A percentile compares a stretch with the other conserved stretches of the same genome.
Conservation (phyloP, 2,888 invertebrate species). For the Aleiodes leptofemur region DNA sequence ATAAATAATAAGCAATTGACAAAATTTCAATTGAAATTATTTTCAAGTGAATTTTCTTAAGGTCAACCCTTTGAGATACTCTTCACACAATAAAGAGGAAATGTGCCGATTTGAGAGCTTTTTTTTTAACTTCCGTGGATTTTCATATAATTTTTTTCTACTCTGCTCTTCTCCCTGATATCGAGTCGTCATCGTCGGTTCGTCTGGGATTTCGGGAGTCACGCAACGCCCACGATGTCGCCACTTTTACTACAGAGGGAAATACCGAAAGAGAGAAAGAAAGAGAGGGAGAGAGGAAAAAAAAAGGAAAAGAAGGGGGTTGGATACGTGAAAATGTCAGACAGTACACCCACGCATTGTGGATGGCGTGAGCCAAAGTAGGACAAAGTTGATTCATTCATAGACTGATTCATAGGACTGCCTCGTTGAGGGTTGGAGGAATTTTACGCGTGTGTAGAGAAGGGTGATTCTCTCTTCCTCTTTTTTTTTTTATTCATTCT, state of each 20-base stretch:
- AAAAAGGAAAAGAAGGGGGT: slow-evolving; percentile 11
- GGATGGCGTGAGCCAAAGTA: slow-evolving; percentile 59
- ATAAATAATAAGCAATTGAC: slow-evolving; percentile 3
- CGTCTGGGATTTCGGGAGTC: slow-evolving; percentile 51
- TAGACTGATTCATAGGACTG: slow-evolving; percentile 56
- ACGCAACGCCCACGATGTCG: slow-evolving; percentile 68
- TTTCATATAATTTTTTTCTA: background rate
- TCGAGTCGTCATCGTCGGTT: slow-evolving; percentile 44
- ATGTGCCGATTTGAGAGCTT: too few relatives aligned
- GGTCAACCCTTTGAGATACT: background rate
- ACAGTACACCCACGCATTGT: slow-evolving; percentile 41
- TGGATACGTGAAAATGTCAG: slow-evolving; percentile 66
- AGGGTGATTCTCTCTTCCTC: slow-evolving; percentile 4
- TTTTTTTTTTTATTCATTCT: background rate
- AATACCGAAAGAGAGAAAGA: background rate
- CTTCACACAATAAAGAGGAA: too few relatives aligned
- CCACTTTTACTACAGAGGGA: slow-evolving; percentile 50
- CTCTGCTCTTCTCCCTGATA: slow-evolving; percentile 41
- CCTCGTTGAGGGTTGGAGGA: slow-evolving; percentile 6
- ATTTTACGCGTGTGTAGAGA: slow-evolving; percentile 25
- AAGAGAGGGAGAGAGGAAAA: background rate
- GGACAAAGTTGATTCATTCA: slow-evolving; percentile 69
- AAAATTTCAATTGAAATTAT: background rate
- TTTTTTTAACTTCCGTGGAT: too few relatives aligned
- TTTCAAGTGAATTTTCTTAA: background rate